Evolutionary conservation across 2,113 vertebrate species (phyloP).

Genomic region (Sula dactylatra): DNA sequence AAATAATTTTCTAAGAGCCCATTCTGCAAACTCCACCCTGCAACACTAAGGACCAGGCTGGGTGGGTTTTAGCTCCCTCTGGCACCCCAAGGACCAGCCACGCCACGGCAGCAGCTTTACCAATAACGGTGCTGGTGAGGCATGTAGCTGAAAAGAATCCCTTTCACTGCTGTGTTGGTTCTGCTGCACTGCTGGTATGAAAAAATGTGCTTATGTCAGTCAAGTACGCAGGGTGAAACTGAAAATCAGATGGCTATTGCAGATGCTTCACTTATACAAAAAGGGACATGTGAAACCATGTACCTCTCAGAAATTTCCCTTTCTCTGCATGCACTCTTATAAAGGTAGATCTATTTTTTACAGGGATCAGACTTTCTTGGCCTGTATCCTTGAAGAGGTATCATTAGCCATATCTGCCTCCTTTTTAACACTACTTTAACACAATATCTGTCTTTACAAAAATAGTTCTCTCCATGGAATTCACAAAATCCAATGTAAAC

Average conservation of each 20-base stretch:
- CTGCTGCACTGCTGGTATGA: not conserved
- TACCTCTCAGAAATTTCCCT: not conserved
- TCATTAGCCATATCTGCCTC: not conserved
- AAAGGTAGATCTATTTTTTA: not conserved
- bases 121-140: not conserved
- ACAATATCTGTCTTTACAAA: not conserved
- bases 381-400: not conserved
- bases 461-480: not conserved
- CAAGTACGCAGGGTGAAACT: not conserved
- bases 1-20: not conserved
- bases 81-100: not conserved
- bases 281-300: not conserved
- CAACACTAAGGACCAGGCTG: not conserved
- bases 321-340: not conserved
- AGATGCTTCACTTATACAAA: not conserved
- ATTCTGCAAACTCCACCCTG: not conserved
- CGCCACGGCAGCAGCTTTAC: fast-evolving
- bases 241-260: not conserved
- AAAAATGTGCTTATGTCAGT: not conserved
- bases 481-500: not conserved
- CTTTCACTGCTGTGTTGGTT: not conserved
- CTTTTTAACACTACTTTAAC: not conserved
- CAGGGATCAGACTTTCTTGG: not conserved
- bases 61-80: not conserved
- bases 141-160: slow-evolving; percentile 66